Conservation (phyloP, 1,140 invertebrate genomes). For the Bombus pascuorum region DNA sequence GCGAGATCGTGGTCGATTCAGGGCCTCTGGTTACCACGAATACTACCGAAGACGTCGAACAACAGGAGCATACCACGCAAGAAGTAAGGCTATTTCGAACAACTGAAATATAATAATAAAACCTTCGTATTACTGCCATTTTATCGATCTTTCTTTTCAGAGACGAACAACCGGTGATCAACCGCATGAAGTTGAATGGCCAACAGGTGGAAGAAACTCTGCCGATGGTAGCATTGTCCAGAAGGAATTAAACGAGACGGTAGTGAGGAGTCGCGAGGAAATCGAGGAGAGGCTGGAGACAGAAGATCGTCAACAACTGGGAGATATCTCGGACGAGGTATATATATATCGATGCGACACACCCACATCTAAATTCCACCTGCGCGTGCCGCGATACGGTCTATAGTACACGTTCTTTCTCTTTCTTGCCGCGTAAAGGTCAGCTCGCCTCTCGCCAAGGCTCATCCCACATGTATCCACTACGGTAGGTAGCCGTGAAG, state of each 20-base stretch:
- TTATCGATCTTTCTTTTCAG: slow-evolving; percentile 58
- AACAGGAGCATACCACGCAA: slow-evolving; percentile 92
- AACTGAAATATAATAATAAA: not conserved
- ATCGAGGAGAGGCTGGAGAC: slow-evolving; percentile 91
- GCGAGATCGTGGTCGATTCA: slow-evolving; percentile 93
- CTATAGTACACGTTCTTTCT: slow-evolving; percentile 61
- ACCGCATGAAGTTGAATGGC: slow-evolving; percentile 84
- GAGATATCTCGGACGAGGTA: slow-evolving; percentile 91
- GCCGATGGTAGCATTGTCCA: slow-evolving; percentile 87
- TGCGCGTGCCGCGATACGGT: slow-evolving; percentile 52
- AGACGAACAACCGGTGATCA: slow-evolving; percentile 82
- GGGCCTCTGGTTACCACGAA: slow-evolving; percentile 95
- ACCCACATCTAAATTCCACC: slow-evolving; percentile 64
- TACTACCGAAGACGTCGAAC: slow-evolving; percentile 93
- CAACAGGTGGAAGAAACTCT: slow-evolving; percentile 83
- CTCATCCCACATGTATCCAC: slow-evolving; percentile 43
- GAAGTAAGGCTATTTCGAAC: slow-evolving; percentile 84
- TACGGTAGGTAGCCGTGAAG: not conserved
- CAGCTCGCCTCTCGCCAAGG: slow-evolving; percentile 31
- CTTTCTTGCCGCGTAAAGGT: slow-evolving; percentile 53
- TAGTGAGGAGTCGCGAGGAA: slow-evolving; percentile 91
- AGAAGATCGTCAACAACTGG: slow-evolving; percentile 91
- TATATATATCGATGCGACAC: slow-evolving; percentile 73
- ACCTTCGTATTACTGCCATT: not conserved
- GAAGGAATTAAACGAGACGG: slow-evolving; percentile 89